Conservation (phyloP, 2,888 invertebrate species). For the Bursaphelenchus okinawaensis region DNA sequence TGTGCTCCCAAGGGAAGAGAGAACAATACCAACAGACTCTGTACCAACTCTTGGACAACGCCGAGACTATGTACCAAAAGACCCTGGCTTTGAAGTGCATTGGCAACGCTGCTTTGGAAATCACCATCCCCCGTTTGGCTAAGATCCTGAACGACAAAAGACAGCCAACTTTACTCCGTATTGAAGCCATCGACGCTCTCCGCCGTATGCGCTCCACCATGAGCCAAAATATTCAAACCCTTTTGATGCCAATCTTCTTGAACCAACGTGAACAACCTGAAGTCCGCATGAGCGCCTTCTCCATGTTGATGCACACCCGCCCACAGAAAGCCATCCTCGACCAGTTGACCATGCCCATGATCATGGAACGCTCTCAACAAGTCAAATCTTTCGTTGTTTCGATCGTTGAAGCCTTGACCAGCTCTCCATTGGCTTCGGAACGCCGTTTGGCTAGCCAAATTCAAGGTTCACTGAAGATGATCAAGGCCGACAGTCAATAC, state of each 20-base stretch:
- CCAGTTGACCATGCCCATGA: conserved; percentile 36
- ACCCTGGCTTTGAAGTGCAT: conserved; percentile 29
- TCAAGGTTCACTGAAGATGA: conserved; percentile 17
- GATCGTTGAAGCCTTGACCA: conserved; percentile 29
- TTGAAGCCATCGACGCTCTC: conserved; percentile 49
- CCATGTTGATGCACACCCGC: conserved; percentile 35
- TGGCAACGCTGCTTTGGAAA: conserved; percentile 28
- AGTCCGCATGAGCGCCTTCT: conserved; percentile 44
- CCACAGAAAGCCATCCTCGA: conserved; percentile 41
- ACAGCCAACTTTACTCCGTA: conserved; percentile 17
- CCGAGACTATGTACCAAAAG: conserved; percentile 5
- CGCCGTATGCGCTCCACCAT: conserved; percentile 34
- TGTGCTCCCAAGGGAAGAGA: conserved; percentile 3
- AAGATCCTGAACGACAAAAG: conserved; percentile 28
- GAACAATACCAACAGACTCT: conserved; percentile 4
- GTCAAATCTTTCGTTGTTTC: conserved; percentile 45
- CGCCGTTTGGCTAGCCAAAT: conserved; percentile 25
- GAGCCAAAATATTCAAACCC: conserved; percentile 41
- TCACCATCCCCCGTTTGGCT: conserved; percentile 22
- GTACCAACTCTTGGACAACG: background rate
- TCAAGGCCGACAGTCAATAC: conserved; percentile 14
- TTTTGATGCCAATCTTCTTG: conserved; percentile 49
- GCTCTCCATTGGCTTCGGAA: conserved; percentile 28
- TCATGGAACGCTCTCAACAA: conserved; percentile 39
- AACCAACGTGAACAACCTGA: conserved; percentile 39